phyloP scores from a whole-genome alignment of 2,888 invertebrate genomes.

The Scaptomyza flava region DNA sequence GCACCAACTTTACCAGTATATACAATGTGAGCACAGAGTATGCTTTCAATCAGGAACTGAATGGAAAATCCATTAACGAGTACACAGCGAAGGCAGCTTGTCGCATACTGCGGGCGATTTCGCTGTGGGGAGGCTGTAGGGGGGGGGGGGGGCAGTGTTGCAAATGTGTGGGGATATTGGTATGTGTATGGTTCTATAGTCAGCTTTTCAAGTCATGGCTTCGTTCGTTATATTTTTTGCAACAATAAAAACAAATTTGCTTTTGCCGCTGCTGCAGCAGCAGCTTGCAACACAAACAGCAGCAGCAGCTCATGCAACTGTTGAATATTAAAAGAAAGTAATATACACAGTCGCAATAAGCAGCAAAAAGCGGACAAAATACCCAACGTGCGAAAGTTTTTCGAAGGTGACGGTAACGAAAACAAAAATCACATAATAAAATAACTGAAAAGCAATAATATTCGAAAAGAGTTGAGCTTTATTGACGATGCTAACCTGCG shows the following conservation, averaged over 20 bases:
- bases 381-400: slow-evolving; percentile 13
- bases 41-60: slow-evolving; percentile 80
- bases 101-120: slow-evolving; percentile 34
- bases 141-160: not conserved
- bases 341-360: slow-evolving; percentile 23
- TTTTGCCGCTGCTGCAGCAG: slow-evolving; percentile 26
- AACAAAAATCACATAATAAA: slow-evolving; percentile 36
- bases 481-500: slow-evolving; percentile 83
- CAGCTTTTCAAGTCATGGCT: slow-evolving; percentile 57
- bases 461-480: slow-evolving; percentile 34
- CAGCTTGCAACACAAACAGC: slow-evolving; percentile 10
- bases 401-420: slow-evolving; percentile 33
- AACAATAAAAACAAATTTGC: slow-evolving; percentile 79
- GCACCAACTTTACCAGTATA: slow-evolving; percentile 1
- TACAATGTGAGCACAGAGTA: slow-evolving; percentile 56
- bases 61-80: slow-evolving; percentile 81
- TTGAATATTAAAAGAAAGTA: slow-evolving; percentile 30
- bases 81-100: slow-evolving; percentile 63
- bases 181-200: not conserved
- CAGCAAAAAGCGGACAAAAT: slow-evolving; percentile 4
- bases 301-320: slow-evolving; percentile 16
- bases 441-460: slow-evolving; percentile 5
- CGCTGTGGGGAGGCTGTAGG: slow-evolving; percentile 4
- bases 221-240: slow-evolving; percentile 62
- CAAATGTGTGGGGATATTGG: not conserved